Conservation (phyloP, 2,888 invertebrate genomes). For the Taphrorychus bicolor region DNA sequence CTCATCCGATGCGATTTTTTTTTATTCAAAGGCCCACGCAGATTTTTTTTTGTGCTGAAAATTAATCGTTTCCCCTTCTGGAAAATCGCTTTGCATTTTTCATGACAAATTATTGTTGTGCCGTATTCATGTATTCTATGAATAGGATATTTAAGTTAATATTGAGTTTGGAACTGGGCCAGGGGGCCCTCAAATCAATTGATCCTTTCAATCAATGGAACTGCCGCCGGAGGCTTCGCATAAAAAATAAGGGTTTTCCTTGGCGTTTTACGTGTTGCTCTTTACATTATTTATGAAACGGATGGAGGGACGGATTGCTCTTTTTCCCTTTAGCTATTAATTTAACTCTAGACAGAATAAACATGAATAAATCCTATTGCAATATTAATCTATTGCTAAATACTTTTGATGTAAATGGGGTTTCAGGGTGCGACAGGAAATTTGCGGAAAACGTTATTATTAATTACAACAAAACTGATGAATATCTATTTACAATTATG, state of each 20-base stretch:
- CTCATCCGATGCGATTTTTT: neutral
- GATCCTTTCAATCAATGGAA: neutral
- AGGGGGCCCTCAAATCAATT: too few relatives aligned
- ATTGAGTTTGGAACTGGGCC: neutral
- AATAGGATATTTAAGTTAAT: neutral
- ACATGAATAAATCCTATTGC: too few relatives aligned
- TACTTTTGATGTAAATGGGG: too few relatives aligned
- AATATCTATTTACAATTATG: too few relatives aligned
- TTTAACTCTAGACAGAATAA: too few relatives aligned
- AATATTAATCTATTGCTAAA: too few relatives aligned
- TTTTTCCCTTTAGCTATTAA: too few relatives aligned
- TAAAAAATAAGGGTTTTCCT: neutral
- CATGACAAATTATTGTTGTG: neutral
- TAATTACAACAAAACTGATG: too few relatives aligned
- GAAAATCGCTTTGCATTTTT: neutral
- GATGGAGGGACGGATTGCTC: neutral
- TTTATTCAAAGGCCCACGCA: neutral
- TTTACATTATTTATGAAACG: neutral
- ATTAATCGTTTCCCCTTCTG: neutral
- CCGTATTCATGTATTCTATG: neutral
- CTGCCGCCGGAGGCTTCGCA: neutral
- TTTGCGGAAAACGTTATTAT: too few relatives aligned
- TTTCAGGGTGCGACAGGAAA: too few relatives aligned
- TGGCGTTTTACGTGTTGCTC: neutral
- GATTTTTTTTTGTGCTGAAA: neutral